Evolutionary conservation across 2,888 invertebrate genomes (phyloP).

Genomic region (Agriopis leucophaearia): DNA sequence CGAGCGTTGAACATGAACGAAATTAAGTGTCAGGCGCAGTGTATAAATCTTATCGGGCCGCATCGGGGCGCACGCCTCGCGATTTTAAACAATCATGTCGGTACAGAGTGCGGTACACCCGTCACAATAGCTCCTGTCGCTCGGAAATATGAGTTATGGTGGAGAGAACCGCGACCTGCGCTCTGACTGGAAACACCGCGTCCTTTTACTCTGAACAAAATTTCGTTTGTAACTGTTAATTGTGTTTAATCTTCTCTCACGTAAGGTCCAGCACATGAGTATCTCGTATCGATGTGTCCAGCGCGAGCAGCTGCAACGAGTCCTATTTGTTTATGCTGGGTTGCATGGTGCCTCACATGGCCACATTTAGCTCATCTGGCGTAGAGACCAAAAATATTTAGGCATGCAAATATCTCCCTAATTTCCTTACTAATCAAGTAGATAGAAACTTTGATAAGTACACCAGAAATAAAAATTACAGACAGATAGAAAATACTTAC

Average conservation of each 20-base stretch:
- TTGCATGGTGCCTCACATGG: too few species aligned
- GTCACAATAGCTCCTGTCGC: slow-evolving; percentile 66
- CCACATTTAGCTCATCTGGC: too few species aligned
- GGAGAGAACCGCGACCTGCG: slow-evolving; percentile 50
- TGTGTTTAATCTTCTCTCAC: background rate
- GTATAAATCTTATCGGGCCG: slow-evolving; percentile 78
- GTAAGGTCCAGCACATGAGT: too few species aligned
- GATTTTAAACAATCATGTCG: slow-evolving; percentile 78
- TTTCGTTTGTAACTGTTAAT: background rate
- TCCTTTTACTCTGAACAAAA: background rate
- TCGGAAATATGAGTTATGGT: slow-evolving; percentile 70
- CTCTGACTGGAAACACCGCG: slow-evolving; percentile 49
- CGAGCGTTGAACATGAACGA: slow-evolving; percentile 71
- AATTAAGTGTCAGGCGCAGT: slow-evolving; percentile 81
- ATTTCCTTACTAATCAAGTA: too few species aligned
- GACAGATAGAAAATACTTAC: too few species aligned
- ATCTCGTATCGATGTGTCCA: too few species aligned
- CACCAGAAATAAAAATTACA: too few species aligned
- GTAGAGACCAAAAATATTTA: too few species aligned
- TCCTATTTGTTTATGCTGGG: too few species aligned
- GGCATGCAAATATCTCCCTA: too few species aligned
- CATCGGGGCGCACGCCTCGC: slow-evolving; percentile 52
- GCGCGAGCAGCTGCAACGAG: too few species aligned
- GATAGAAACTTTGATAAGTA: too few species aligned
- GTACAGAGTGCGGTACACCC: slow-evolving; percentile 50